Percentiles rank a stretch among this genome's conserved stretches.
Conservation (phyloP, 2,113 vertebrate species). For the Antigone vipio region DNA sequence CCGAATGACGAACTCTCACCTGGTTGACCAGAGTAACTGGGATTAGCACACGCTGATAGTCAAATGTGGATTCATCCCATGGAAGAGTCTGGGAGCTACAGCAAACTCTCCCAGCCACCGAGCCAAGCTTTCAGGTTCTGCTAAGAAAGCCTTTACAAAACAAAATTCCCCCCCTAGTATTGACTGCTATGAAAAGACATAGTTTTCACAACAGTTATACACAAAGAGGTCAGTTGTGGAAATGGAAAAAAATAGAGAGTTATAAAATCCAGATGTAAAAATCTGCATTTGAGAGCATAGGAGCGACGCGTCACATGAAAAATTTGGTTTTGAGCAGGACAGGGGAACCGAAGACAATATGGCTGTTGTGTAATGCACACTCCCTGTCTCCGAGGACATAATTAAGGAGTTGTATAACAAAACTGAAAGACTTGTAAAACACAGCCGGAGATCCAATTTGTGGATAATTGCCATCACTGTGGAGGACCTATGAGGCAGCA, state of each 20-base stretch:
- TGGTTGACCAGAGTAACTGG: neutral
- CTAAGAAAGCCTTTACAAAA: neutral
- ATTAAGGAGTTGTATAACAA: constrained; percentile 45
- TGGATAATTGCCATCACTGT: constrained; percentile 11
- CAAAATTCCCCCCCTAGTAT: neutral
- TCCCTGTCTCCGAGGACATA: neutral
- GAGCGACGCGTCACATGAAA: neutral
- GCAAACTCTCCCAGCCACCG: neutral
- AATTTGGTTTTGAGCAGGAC: neutral
- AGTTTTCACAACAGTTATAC: neutral
- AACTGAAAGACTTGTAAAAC: constrained; percentile 25
- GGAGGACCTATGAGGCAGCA: neutral
- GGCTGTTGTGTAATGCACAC: neutral
- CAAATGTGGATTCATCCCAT: neutral
- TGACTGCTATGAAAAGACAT: neutral
- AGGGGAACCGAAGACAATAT: neutral
- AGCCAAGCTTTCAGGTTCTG: neutral
- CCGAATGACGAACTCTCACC: neutral
- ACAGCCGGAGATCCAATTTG: neutral
- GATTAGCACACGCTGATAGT: neutral
- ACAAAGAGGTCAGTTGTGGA: neutral
- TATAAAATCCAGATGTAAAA: neutral
- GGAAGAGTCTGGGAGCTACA: neutral
- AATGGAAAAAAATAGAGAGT: neutral
- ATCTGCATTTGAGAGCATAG: neutral